These are phyloP conservation scores for Palaemon carinicauda DNA, from an alignment of 1,140 invertebrate species.

Conservation along the genomic window DNA sequence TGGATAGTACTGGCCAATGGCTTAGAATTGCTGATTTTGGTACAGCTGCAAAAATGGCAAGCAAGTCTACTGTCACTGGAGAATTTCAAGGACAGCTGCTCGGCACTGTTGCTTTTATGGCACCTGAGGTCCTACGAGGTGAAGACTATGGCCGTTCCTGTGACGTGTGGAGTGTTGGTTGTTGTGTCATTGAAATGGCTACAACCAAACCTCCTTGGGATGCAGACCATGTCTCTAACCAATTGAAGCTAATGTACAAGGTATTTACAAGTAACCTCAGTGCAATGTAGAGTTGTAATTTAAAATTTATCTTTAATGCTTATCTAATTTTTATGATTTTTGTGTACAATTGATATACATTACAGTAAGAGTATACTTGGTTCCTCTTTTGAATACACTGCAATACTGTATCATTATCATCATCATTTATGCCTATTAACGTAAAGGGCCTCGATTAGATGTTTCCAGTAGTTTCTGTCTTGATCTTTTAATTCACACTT, in stretches of 20 bases:
- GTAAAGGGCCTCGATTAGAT: too few species aligned
- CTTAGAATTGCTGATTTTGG: constrained; percentile 69
- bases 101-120: constrained; percentile 70
- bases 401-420: too few species aligned
- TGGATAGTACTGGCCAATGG: constrained; percentile 68
- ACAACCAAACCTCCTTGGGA: constrained; percentile 68
- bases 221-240: constrained; percentile 67
- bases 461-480: too few species aligned
- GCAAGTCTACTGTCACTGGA: constrained; percentile 65
- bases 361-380: too few species aligned
- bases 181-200: constrained; percentile 69
- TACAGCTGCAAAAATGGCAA: constrained; percentile 66
- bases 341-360: too few species aligned
- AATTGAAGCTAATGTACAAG: constrained; percentile 68
- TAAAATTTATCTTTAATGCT: too few species aligned
- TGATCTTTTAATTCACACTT: too few species aligned
- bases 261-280: constrained; percentile 60
- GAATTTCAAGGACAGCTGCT: constrained; percentile 68
- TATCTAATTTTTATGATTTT: too few species aligned
- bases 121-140: constrained; percentile 69
- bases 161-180: constrained; percentile 70
- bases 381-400: too few species aligned
- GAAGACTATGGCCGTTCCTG: constrained; percentile 68
- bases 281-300: too few species aligned
- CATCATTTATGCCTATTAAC: too few species aligned